Evolutionary conservation across 2,888 invertebrate species (phyloP).

Genomic region (Slavum lentiscoides): DNA sequence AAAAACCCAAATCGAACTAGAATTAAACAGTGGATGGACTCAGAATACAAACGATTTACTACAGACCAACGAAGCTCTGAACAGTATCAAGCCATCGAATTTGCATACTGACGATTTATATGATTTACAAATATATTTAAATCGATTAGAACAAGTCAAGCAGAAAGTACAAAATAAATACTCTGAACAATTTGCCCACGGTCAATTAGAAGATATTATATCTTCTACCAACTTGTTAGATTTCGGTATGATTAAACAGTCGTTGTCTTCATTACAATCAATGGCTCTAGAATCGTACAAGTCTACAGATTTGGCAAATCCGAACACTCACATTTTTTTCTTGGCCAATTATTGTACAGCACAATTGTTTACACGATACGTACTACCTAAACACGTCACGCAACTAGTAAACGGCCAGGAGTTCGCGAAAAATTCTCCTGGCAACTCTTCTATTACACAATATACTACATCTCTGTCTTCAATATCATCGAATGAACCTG

Average conservation of each 20-base stretch:
- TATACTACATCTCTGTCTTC: constrained; percentile 44
- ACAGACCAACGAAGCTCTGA: constrained; percentile 70
- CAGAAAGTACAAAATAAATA: constrained; percentile 68
- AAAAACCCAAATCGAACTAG: constrained; percentile 75
- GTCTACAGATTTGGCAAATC: constrained; percentile 55
- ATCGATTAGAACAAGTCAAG: constrained; percentile 68
- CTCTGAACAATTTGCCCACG: constrained; percentile 73
- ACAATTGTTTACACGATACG: constrained; percentile 62
- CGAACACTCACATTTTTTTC: constrained; percentile 70
- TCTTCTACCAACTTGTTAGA: constrained; percentile 71
- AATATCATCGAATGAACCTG: constrained; percentile 49
- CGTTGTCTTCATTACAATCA: constrained; percentile 65
- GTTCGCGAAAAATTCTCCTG: constrained; percentile 38
- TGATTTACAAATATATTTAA: constrained; percentile 68
- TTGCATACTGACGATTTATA: constrained; percentile 66
- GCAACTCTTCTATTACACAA: constrained; percentile 42
- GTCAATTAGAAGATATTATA: constrained; percentile 72
- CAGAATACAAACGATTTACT: constrained; percentile 58
- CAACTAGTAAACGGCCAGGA: constrained; percentile 39
- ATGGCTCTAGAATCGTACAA: constrained; percentile 57
- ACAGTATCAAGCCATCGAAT: constrained; percentile 67
- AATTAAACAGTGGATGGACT: constrained; percentile 67
- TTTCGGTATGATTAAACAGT: constrained; percentile 70
- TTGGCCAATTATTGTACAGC: constrained; percentile 78
- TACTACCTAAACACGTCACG: constrained; percentile 46